Evolutionary conservation across 2,888 invertebrate genomes (phyloP).

Genomic region (Apamea anceps): DNA sequence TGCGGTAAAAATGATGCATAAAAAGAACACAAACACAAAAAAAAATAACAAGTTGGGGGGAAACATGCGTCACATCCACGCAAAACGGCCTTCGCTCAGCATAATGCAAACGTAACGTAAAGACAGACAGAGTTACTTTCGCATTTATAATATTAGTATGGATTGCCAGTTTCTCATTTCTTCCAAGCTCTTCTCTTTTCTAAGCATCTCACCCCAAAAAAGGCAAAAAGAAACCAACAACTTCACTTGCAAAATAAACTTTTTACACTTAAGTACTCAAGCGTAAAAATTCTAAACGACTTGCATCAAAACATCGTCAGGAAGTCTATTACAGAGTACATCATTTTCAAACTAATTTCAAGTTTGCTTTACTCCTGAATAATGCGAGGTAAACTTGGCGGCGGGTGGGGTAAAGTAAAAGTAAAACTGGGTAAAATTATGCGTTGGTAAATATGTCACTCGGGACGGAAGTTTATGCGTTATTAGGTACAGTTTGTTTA

Average conservation of each 20-base stretch:
- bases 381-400: constrained; percentile 44
- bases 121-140: not conserved
- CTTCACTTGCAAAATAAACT: constrained; percentile 9
- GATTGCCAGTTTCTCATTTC: not conserved
- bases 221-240: not conserved
- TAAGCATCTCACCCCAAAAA: not conserved
- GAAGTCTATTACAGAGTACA: constrained; percentile 58
- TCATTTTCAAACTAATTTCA: constrained; percentile 67
- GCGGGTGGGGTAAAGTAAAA: constrained; percentile 26
- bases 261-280: too few species aligned
- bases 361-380: constrained; percentile 60
- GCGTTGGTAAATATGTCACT: constrained; percentile 52
- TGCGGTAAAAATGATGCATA: too few species aligned
- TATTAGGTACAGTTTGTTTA: constrained; percentile 39
- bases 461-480: constrained; percentile 30
- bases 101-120: not conserved
- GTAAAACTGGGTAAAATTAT: constrained; percentile 44
- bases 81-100: too few species aligned
- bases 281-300: constrained; percentile 27
- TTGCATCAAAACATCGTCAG: constrained; percentile 46
- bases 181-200: not conserved
- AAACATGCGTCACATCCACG: too few species aligned
- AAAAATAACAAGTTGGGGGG: too few species aligned
- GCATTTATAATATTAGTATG: not conserved
- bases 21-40: too few species aligned